Evolutionary conservation across 2,113 vertebrate species (phyloP), one percentile per base, ranked within the genome.

Genomic region (Myrmecophaga tridactyla): DNA sequence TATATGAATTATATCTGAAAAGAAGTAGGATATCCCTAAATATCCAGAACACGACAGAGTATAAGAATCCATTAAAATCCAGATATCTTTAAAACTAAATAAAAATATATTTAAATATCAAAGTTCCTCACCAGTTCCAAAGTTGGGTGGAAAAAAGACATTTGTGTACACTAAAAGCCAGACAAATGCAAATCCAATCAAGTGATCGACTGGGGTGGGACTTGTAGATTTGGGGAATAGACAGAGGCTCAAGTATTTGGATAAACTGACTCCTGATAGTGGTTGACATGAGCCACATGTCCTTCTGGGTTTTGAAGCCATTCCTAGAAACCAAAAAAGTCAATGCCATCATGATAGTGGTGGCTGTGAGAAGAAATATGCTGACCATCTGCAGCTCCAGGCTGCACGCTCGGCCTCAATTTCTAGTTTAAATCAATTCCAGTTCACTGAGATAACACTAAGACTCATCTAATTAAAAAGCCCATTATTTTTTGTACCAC

Each of bases 31-130:
- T 90, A 90, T 48, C 21, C 31, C 21, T 39, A 83, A 72, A 69
- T 77, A 76, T 21, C 9, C 20, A 69, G 39, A 89, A 65, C n/a
- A 41, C 48, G 15, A 86, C 95, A 85, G n/a, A 90, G 69, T 25
- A 93, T 62, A 97, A 73, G 21, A 80, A 72, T 89, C 39, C 31
- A 62, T 80, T 41, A 88, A 65, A 86, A 21, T 77, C 58, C 48
- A 63, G 73, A 67, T 76, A 51, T n/a, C 41, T 77, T 80, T 39
- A 43, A 94, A 89, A 29, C 65, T 65, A 81, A 92, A 89, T 69
- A 89, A 43, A 73, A 67, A 21, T 34, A 46, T 14, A 27, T 46
- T 83, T 86, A 92, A 51, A 43, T 70, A 70, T 23, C 21, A 73
- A 34, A 92, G 39, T 3, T 12, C 83, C 70, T 46, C 58, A 80